phyloP scores from a whole-genome alignment of 2,888 invertebrate species.

The Cataglyphis rosenhaueri region DNA sequence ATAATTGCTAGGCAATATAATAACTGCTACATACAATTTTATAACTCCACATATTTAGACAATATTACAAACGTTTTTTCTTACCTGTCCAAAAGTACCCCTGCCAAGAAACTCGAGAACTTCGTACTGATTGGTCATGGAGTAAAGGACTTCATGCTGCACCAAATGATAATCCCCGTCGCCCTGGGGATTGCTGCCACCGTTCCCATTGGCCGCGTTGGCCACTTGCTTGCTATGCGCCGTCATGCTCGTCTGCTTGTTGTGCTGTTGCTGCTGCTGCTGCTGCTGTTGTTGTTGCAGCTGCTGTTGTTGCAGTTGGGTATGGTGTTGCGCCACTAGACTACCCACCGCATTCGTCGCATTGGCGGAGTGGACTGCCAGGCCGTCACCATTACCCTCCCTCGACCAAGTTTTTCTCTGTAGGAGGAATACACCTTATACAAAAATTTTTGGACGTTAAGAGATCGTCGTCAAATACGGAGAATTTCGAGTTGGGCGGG shows the following conservation, averaged over 20 bases:
- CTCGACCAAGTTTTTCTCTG: conserved; percentile 89
- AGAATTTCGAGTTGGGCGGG: conserved; percentile 30
- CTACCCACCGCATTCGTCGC: conserved; percentile 86
- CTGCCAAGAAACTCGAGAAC: conserved; percentile 99
- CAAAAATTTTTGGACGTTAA: conserved; percentile 72
- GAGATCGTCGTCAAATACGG: conserved; percentile 30
- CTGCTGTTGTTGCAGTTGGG: conserved; percentile 83
- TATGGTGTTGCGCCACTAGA: conserved; percentile 83
- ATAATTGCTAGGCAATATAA: not conserved
- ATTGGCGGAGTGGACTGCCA: conserved; percentile 83
- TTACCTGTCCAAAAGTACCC: conserved; percentile 97
- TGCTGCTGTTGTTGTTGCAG: conserved; percentile 79
- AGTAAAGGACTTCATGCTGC: conserved; percentile 99
- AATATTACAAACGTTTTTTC: conserved; percentile 6
- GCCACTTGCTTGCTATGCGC: conserved; percentile 93
- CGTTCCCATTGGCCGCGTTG: conserved; percentile 89
- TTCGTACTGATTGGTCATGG: conserved; percentile 97
- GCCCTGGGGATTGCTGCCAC: conserved; percentile 87
- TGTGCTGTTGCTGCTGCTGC: conserved; percentile 85
- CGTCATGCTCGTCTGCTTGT: conserved; percentile 90
- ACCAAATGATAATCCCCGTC: conserved; percentile 99
- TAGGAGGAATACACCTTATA: conserved; percentile 76
- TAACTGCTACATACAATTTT: not conserved
- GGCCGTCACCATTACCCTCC: conserved; percentile 88
- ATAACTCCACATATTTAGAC: not conserved